phyloP scores from a whole-genome alignment of 1,140 invertebrate genomes.

The Triops cancriformis region DNA sequence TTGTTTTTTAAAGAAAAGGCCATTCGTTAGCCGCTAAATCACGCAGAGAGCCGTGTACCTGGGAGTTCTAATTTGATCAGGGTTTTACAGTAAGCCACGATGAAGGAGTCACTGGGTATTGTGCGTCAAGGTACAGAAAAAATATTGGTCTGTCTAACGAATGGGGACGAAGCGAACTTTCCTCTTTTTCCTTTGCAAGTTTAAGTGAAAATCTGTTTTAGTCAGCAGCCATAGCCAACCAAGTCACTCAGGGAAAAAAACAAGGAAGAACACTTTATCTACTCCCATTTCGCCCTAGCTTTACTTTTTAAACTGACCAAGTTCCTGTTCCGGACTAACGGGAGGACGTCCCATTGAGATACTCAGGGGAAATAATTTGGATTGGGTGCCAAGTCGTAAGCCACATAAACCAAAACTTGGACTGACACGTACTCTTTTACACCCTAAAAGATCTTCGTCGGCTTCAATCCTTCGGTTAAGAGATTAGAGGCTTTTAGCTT shows the following conservation, averaged over 20 bases:
- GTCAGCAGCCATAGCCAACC: neutral
- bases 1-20: too few relatives aligned
- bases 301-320: neutral
- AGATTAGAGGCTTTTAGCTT: neutral
- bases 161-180: neutral
- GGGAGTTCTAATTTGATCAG: too few relatives aligned
- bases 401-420: conserved; percentile 5
- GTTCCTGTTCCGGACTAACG: conserved; percentile 9
- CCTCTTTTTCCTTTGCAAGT: neutral
- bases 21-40: too few relatives aligned
- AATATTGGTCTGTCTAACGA: neutral
- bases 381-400: neutral
- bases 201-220: neutral
- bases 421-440: neutral
- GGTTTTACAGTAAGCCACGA: too few relatives aligned
- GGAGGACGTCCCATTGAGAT: neutral
- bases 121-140: neutral
- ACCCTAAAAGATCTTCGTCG: neutral
- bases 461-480: neutral
- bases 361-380: neutral
- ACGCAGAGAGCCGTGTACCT: too few relatives aligned
- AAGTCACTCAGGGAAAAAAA: neutral
- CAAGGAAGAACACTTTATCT: conserved; percentile 5
- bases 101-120: too few relatives aligned
- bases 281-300: neutral